A percentile compares a stretch with the other conserved stretches of the same genome.
Conservation (phyloP, 2,888 invertebrate species). For the Mesorhabditis belari region DNA sequence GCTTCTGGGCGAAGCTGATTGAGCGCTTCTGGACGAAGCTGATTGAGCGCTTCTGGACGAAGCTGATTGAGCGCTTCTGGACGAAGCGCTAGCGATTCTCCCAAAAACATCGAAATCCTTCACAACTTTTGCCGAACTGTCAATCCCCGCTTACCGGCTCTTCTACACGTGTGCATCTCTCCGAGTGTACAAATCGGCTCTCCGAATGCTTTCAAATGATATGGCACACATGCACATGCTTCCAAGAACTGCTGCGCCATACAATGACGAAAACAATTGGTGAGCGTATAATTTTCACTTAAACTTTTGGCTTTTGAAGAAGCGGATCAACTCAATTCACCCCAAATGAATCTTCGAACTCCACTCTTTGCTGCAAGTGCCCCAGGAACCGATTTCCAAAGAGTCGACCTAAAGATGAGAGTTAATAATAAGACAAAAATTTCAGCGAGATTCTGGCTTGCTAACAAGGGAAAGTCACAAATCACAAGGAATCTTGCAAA, state of each 20-base stretch:
- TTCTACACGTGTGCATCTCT: background rate
- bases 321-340: background rate
- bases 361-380: background rate
- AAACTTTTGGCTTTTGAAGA: background rate
- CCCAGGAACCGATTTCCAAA: background rate
- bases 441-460: background rate
- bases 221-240: background rate
- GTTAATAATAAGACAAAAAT: too few relatives aligned
- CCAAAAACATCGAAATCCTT: too few relatives aligned
- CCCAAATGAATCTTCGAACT: background rate
- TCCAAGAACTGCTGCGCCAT: background rate
- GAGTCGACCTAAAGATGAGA: background rate
- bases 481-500: too few relatives aligned
- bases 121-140: too few relatives aligned
- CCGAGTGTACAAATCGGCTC: background rate
- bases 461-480: too few relatives aligned
- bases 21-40: too few relatives aligned
- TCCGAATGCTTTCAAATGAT: background rate
- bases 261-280: background rate
- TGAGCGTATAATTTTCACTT: background rate
- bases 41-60: too few relatives aligned
- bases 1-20: too few relatives aligned
- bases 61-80: too few relatives aligned
- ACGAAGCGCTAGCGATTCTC: too few relatives aligned
- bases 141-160: too few relatives aligned